Percentiles rank a stretch among this genome's conserved stretches.
These are phyloP conservation scores for Anguilla marmorata DNA, from an alignment of 2,797 vertebrate genomes.

Conservation along the genomic window DNA sequence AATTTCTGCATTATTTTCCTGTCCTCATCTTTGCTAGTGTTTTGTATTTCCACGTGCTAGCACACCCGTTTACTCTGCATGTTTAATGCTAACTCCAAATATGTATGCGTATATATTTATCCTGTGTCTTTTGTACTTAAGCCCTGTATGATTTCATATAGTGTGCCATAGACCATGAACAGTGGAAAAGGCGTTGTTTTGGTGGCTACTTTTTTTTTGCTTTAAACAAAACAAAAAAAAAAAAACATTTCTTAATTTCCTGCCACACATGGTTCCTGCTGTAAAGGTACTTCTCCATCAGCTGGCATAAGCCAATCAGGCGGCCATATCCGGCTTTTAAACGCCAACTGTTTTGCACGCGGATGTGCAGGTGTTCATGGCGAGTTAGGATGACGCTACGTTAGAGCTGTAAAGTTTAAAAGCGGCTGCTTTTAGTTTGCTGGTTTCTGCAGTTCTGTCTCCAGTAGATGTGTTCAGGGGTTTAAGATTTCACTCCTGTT, in stretches of 20 bases:
- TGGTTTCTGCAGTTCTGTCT: not conserved
- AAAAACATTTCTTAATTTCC: not conserved
- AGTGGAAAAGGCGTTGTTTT: no score
- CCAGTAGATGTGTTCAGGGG: not conserved
- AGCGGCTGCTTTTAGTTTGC: not conserved
- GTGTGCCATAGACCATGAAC: constrained; percentile 14
- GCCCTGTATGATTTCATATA: constrained; percentile 11
- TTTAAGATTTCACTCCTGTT: not conserved
- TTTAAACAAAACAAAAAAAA: not conserved
- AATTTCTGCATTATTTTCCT: constrained; percentile 12
- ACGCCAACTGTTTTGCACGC: not conserved
- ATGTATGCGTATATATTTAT: constrained; percentile 25
- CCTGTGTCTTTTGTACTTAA: constrained; percentile 2
- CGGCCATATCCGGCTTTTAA: not conserved
- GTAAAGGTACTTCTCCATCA: not conserved
- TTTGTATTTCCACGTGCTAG: constrained; percentile 39
- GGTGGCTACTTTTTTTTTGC: not conserved
- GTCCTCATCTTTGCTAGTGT: constrained; percentile 15
- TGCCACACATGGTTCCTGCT: not conserved
- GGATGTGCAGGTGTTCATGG: not conserved
- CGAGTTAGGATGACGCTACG: not conserved
- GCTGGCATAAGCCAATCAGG: not conserved
- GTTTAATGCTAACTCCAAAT: constrained; percentile 20
- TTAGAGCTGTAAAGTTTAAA: not conserved
- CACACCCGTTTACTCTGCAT: constrained; percentile 31